These are phyloP conservation scores for Mallotus villosus DNA, from an alignment of 2,797 vertebrate genomes.

Conservation along the genomic window DNA sequence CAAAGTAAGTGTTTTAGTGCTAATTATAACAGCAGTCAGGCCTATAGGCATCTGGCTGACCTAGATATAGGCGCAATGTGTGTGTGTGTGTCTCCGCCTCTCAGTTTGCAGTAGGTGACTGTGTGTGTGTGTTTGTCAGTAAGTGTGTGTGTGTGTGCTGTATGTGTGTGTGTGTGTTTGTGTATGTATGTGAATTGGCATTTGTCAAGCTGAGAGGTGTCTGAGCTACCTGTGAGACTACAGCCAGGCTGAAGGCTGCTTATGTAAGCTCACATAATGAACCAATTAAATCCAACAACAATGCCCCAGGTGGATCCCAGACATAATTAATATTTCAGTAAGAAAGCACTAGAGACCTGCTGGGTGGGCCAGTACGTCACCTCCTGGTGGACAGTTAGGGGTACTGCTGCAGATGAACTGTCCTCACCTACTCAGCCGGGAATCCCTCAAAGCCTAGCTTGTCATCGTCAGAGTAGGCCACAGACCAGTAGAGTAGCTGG, in stretches of 20 bases:
- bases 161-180: background rate
- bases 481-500: too few relatives aligned
- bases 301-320: slow-evolving; percentile 28
- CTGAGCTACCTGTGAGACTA: slow-evolving; percentile 28
- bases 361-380: slow-evolving; percentile 25
- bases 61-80: background rate
- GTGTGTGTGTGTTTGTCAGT: background rate
- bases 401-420: background rate
- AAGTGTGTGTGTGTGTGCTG: background rate
- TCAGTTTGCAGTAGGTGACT: background rate
- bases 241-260: slow-evolving; percentile 22
- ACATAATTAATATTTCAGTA: slow-evolving; percentile 40
- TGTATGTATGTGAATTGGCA: background rate
- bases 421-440: too few relatives aligned
- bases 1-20: background rate
- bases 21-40: background rate
- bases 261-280: slow-evolving; percentile 41
- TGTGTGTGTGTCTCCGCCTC: background rate
- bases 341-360: slow-evolving; percentile 8
- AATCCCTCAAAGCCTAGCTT: too few relatives aligned
- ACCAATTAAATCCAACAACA: slow-evolving; percentile 44
- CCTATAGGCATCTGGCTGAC: background rate
- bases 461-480: too few relatives aligned
- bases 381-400: slow-evolving; percentile 39
- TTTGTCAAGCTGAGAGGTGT: slow-evolving; percentile 7